These are phyloP conservation scores for Lagopus leucura DNA, from an alignment of 2,113 vertebrate genomes.

Conservation along the genomic window DNA sequence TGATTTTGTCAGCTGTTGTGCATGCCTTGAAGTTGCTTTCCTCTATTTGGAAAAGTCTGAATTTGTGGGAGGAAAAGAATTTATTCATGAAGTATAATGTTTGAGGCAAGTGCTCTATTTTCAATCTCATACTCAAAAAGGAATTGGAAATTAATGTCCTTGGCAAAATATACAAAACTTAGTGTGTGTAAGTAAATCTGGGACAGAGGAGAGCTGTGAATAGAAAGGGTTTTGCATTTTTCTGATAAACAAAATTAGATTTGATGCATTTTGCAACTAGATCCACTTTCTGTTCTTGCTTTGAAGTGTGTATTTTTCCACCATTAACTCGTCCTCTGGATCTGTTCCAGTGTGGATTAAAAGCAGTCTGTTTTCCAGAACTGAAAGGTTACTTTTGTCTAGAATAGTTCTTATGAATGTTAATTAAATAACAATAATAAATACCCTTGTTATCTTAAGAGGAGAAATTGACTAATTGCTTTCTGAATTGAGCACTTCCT, in stretches of 20 bases:
- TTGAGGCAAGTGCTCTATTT: constrained; percentile 25
- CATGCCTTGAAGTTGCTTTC: neutral
- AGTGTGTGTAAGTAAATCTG: neutral
- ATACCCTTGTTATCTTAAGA: neutral
- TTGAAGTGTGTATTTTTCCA: neutral
- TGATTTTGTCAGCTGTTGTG: neutral
- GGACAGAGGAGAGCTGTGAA: neutral
- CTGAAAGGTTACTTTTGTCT: neutral
- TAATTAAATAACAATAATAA: neutral
- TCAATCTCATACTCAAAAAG: constrained; percentile 3
- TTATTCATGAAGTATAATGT: neutral
- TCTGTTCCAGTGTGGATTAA: neutral
- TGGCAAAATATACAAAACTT: neutral
- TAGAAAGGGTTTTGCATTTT: neutral
- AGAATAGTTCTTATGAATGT: neutral
- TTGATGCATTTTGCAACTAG: neutral
- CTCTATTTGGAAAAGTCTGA: constrained; percentile 14
- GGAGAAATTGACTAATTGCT: neutral
- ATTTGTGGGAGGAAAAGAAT: constrained; percentile 11
- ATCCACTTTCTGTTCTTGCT: neutral
- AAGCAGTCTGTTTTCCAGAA: neutral
- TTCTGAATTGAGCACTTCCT: neutral
- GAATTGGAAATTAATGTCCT: constrained; percentile 7
- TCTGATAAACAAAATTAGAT: neutral
- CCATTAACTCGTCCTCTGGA: neutral